A percentile compares a stretch with the other conserved stretches of the same genome.
phyloP scores from a whole-genome alignment of 2,888 invertebrate species.

The Cephus pygmeus region DNA sequence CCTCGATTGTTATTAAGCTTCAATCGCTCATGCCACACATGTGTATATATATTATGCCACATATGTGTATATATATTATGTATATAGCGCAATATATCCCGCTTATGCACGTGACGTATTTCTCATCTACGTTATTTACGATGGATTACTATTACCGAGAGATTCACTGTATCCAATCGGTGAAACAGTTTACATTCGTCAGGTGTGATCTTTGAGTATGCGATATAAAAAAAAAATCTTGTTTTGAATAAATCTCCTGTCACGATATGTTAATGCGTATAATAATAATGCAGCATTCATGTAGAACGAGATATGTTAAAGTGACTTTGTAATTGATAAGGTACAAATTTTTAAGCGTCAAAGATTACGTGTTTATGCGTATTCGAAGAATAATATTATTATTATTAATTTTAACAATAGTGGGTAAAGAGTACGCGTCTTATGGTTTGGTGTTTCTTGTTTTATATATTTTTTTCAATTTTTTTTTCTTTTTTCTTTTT shows the following conservation, averaged over 20 bases:
- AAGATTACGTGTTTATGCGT: not conserved
- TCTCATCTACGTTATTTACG: not conserved
- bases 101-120: not conserved
- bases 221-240: not conserved
- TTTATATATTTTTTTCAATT: not conserved
- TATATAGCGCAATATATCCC: not conserved
- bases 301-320: not conserved
- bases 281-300: not conserved
- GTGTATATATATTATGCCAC: too few relatives aligned
- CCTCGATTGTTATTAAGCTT: conserved; percentile 19
- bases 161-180: not conserved
- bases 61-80: not conserved
- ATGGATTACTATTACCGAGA: not conserved
- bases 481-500: not conserved
- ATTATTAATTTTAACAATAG: not conserved
- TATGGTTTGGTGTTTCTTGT: not conserved
- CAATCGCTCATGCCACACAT: not conserved
- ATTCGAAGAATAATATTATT: not conserved
- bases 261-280: not conserved
- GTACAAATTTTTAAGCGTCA: not conserved
- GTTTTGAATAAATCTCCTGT: not conserved
- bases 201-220: not conserved
- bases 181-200: not conserved
- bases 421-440: not conserved
- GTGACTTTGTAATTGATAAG: not conserved